phyloP scores from a whole-genome alignment of 2,113 vertebrate species.

The Stomatorhinus ivindoensis region DNA sequence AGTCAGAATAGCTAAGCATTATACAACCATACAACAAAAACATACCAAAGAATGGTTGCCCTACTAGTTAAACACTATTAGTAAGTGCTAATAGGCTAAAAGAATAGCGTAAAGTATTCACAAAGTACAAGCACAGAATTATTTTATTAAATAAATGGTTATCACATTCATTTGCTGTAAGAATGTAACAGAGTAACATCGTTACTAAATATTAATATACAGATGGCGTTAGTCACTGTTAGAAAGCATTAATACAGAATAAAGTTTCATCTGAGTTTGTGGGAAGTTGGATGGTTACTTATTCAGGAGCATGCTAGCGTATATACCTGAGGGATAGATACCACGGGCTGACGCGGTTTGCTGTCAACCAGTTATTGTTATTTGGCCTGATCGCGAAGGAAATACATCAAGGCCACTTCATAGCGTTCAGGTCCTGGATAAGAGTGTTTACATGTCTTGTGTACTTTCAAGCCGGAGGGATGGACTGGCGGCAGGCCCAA shows the following conservation, averaged over 20 bases:
- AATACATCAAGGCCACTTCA: background rate
- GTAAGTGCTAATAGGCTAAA: background rate
- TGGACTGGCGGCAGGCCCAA: background rate
- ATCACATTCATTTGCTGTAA: background rate
- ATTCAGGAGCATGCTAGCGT: background rate
- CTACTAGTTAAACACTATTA: background rate
- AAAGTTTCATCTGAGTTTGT: background rate
- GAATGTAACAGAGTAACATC: background rate
- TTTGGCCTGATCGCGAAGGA: background rate
- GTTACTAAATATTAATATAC: background rate
- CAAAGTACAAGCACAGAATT: background rate
- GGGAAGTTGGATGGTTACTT: background rate
- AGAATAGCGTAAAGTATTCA: background rate
- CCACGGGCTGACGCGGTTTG: background rate
- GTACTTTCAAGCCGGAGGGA: constrained; percentile 5
- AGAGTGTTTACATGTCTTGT: background rate
- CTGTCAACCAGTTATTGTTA: background rate
- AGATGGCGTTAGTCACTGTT: background rate
- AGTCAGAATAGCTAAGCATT: background rate
- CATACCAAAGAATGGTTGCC: background rate
- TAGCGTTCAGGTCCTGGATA: background rate
- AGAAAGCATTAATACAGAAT: background rate
- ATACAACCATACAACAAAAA: background rate
- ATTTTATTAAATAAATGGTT: background rate
- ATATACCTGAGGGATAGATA: background rate